phyloP scores from a whole-genome alignment of 2,888 invertebrate genomes.

The Cryptocephalus moraei region DNA sequence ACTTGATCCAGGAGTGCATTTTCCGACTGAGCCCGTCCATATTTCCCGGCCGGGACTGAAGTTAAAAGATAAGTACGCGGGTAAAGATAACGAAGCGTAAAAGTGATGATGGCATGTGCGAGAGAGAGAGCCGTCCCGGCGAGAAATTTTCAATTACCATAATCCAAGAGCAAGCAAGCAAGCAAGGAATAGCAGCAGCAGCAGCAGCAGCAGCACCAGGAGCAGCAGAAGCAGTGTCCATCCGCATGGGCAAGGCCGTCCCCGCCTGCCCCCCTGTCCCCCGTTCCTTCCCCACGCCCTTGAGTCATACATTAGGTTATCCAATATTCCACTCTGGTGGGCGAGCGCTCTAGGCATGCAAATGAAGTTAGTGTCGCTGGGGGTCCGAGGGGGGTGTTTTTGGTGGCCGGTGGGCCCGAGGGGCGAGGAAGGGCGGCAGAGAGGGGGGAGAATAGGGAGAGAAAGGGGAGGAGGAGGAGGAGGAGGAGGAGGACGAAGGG shows the following conservation, averaged over 20 bases:
- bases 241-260: too few relatives aligned
- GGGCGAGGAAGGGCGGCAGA: neutral
- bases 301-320: conserved; percentile 36
- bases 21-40: too few relatives aligned
- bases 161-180: too few relatives aligned
- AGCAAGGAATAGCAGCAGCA: neutral
- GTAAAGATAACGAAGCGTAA: too few relatives aligned
- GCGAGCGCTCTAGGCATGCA: conserved; percentile 40
- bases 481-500: conserved; percentile 10
- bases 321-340: conserved; percentile 38
- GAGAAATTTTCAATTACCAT: too few relatives aligned
- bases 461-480: conserved; percentile 7
- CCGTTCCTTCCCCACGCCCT: neutral
- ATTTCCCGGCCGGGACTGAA: too few relatives aligned
- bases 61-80: too few relatives aligned
- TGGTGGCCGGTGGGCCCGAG: conserved; percentile 10
- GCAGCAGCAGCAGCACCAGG: neutral
- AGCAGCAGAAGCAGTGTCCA: neutral
- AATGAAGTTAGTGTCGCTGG: conserved; percentile 39
- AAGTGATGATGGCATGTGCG: too few relatives aligned
- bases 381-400: conserved; percentile 11
- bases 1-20: too few relatives aligned
- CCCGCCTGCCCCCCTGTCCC: too few relatives aligned
- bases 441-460: neutral
- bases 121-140: too few relatives aligned